Conservation (phyloP, 2,113 vertebrate genomes). For the Zootoca vivipara region DNA sequence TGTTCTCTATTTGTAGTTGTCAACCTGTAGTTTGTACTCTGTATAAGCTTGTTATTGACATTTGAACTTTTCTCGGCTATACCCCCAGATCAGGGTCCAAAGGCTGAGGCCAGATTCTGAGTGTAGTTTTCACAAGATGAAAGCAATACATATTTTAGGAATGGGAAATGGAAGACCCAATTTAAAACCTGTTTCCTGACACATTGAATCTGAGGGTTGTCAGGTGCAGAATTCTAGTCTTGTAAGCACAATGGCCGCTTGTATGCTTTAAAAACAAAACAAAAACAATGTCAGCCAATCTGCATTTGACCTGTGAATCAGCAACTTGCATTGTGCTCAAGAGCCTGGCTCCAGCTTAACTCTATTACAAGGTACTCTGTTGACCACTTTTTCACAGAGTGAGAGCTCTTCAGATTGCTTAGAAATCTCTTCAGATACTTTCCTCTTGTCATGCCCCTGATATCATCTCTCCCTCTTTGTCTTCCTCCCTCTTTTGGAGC, state of each 20-base stretch:
- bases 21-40: neutral
- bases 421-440: neutral
- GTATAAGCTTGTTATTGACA: neutral
- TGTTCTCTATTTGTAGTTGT: neutral
- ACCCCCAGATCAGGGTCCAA: neutral
- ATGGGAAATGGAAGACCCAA: neutral
- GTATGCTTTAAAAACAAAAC: neutral
- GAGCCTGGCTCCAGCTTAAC: neutral
- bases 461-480: neutral
- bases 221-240: neutral
- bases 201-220: neutral
- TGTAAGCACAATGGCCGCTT: neutral
- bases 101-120: neutral
- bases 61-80: neutral
- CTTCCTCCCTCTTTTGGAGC: constrained; percentile 23
- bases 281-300: too few species aligned
- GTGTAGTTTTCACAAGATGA: neutral
- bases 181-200: neutral
- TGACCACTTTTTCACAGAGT: neutral
- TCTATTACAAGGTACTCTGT: neutral
- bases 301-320: neutral
- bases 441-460: neutral
- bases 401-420: neutral
- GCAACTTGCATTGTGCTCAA: neutral
- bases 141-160: neutral